A percentile compares a stretch with the other conserved stretches of the same genome.
Conservation (phyloP, 1,140 invertebrate species). For the Gryllus bimaculatus region DNA sequence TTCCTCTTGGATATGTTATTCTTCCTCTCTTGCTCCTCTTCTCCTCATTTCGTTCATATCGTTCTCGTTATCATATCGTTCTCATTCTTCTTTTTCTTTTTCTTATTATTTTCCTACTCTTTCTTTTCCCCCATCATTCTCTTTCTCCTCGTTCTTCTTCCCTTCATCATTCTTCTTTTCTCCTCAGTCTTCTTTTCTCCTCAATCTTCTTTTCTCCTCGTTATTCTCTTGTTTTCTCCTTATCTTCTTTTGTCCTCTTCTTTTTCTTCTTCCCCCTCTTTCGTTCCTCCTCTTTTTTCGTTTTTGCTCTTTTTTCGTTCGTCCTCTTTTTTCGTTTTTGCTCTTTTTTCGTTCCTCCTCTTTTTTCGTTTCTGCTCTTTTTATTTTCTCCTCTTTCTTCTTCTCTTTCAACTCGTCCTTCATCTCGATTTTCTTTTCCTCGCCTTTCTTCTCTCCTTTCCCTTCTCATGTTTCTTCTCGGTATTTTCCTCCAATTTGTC, state of each 20-base stretch:
- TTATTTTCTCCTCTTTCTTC: not conserved
- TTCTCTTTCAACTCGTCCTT: not conserved
- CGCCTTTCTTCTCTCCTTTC: not conserved
- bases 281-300: not conserved
- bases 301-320: not conserved
- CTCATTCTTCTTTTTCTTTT: not conserved
- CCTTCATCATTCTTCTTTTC: not conserved
- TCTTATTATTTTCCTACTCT: not conserved
- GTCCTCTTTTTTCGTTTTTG: not conserved
- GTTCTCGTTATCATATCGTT: no score
- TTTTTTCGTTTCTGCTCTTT: not conserved
- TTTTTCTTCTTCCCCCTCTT: not conserved
- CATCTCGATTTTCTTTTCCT: not conserved
- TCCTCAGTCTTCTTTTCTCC: not conserved
- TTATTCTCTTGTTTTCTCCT: not conserved
- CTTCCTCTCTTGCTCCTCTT: not conserved
- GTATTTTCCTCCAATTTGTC: no score
- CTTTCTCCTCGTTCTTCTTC: not conserved
- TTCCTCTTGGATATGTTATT: not conserved
- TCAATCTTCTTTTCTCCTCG: not conserved
- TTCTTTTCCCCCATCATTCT: not conserved
- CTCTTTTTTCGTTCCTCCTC: not conserved
- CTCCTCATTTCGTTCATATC: not conserved
- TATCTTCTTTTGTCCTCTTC: not conserved
- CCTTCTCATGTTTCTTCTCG: not conserved